A percentile compares a stretch with the other conserved stretches of the same genome.
phyloP scores from a whole-genome alignment of 2,797 vertebrate species.

The Octomys mimax region DNA sequence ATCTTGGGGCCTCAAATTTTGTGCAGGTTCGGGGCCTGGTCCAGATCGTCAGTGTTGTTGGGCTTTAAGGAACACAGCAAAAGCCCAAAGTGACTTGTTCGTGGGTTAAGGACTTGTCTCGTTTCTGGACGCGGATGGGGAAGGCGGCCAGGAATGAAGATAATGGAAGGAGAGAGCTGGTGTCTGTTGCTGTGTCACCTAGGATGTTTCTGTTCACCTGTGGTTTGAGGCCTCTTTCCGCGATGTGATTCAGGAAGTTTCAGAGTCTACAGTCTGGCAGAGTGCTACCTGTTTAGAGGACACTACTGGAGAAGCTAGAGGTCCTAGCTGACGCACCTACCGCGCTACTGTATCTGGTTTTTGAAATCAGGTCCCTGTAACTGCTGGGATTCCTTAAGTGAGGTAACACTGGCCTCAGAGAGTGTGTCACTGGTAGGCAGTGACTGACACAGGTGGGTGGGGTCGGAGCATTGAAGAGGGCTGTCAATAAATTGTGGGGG shows the following conservation, averaged over 20 bases:
- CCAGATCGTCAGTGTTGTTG: fast-evolving
- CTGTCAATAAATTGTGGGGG: background rate
- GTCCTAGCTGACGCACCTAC: background rate
- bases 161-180: background rate
- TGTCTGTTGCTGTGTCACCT: background rate
- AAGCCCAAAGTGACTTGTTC: fast-evolving
- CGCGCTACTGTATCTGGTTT: fast-evolving
- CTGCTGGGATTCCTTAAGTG: background rate
- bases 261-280: fast-evolving
- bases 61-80: fast-evolving
- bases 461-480: background rate
- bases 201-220: background rate
- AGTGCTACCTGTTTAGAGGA: fast-evolving
- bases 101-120: fast-evolving
- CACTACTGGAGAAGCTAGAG: fast-evolving
- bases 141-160: fast-evolving
- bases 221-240: fast-evolving
- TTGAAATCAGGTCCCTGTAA: background rate
- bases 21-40: fast-evolving
- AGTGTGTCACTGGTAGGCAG: background rate
- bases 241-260: background rate
- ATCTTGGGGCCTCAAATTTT: fast-evolving
- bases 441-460: background rate
- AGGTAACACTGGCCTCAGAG: background rate
- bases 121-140: fast-evolving